These are phyloP conservation scores for Chlorops oryzae DNA, from an alignment of 1,140 invertebrate species.

Conservation along the genomic window DNA sequence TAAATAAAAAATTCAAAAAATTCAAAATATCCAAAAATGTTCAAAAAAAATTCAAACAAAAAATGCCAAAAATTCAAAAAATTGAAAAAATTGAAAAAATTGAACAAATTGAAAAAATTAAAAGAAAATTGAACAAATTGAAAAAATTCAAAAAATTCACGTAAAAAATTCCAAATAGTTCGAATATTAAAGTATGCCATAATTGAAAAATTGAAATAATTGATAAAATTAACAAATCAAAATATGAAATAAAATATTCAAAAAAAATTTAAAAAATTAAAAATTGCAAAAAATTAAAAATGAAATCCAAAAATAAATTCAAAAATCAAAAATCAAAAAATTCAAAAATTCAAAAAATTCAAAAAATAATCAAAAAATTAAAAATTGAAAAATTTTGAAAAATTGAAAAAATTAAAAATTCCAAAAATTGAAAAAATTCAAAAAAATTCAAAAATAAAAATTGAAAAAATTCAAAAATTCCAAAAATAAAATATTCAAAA, in stretches of 20 bases:
- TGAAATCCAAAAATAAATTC: slow-evolving; percentile 18
- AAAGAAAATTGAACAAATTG: neutral
- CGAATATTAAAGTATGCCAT: neutral
- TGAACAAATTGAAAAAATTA: neutral
- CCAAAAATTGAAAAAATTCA: no score
- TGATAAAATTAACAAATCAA: neutral
- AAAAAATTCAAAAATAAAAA: no score
- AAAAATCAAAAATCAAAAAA: neutral
- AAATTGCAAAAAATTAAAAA: neutral
- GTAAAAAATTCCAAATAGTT: neutral
- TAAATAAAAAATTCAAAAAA: neutral
- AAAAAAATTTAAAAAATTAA: neutral
- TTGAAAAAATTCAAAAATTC: no score
- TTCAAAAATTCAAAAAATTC: slow-evolving; percentile 9
- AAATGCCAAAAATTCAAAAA: neutral
- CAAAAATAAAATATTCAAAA: no score
- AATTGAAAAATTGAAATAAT: neutral
- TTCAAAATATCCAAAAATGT: no score
- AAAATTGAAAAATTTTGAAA: no score
- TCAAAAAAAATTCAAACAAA: neutral
- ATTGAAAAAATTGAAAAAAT: neutral
- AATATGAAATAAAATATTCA: neutral
- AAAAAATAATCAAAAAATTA: slow-evolving; percentile 12
- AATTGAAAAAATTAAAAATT: no score
- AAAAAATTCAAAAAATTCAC: neutral